A percentile compares a stretch with the other conserved stretches of the same genome.
These are phyloP conservation scores for Orthosia cruda DNA, from an alignment of 2,888 invertebrate species.

Conservation along the genomic window DNA sequence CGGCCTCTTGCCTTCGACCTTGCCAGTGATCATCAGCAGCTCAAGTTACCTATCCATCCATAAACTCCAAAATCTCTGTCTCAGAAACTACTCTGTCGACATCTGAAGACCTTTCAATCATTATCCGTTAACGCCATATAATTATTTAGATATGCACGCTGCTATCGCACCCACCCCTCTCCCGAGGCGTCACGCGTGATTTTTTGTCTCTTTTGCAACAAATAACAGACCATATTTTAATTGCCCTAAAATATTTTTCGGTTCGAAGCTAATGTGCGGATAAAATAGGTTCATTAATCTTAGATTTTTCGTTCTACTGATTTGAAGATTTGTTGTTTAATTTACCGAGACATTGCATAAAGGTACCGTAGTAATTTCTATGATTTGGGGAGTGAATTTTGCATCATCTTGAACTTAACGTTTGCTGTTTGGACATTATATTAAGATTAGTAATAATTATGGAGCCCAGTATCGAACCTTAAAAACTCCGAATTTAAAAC, in stretches of 20 bases:
- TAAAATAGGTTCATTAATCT: slow-evolving; percentile 67
- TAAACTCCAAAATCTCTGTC: slow-evolving; percentile 43
- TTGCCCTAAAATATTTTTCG: slow-evolving; percentile 82
- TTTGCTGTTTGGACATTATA: not conserved
- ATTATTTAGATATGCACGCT: slow-evolving; percentile 89
- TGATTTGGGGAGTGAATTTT: not conserved
- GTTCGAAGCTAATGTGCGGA: slow-evolving; percentile 69
- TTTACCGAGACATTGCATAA: not conserved
- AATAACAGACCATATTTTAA: slow-evolving; percentile 83
- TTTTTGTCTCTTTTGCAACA: slow-evolving; percentile 72
- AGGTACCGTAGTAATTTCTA: not conserved
- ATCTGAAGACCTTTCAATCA: slow-evolving; percentile 90
- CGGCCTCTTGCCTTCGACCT: too few species aligned
- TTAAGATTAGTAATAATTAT: not conserved
- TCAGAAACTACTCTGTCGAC: slow-evolving; percentile 70
- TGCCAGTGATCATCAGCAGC: too few species aligned
- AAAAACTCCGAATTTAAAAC: not conserved
- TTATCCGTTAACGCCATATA: slow-evolving; percentile 86
- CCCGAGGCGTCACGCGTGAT: slow-evolving; percentile 80
- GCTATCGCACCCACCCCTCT: slow-evolving; percentile 81
- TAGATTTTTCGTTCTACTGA: slow-evolving; percentile 42
- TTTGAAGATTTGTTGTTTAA: slow-evolving; percentile 8
- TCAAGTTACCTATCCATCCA: too few species aligned
- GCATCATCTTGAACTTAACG: not conserved
- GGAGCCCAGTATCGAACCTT: not conserved